Evolutionary conservation across 2,113 vertebrate genomes (phyloP), one percentile per base, ranked within the genome.

Genomic region (Baryphthengus martii): DNA sequence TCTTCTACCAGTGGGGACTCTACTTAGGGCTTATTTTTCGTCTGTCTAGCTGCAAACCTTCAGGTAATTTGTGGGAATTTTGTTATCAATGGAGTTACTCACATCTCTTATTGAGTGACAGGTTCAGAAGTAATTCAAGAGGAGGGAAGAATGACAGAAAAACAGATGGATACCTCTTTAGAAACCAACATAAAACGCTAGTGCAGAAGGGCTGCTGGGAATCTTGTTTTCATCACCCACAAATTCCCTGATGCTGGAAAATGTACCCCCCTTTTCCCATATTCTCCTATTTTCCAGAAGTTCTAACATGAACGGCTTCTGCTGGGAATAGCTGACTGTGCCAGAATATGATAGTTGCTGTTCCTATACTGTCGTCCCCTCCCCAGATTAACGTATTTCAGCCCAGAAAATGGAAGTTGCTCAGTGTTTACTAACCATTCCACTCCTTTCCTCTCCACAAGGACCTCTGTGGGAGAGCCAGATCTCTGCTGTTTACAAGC

Each of bases 301-400:
- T 97, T 96, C 94, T 89, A 96, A 97, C 97, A 96, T 0, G 95
- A 98, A 85, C 92, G 84, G 88, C 83, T 94, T 83, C 94, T 95
- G 90, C 88, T 89, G 95, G 91, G 95, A 96, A 92, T 58, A 95
- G 96, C 96, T 95, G 95, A 88, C 65, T 56, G 65, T 71, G 85
- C 90, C 80, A 93, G 86, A 86, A 93, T 3, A 21, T 7, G 39
- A 85, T 20, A 45, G 59, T 5, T 28, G 63, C 86, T 89, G 58
- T 24, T 92, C 75, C 63, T 80, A 6, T 4, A 1, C 37, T 7
- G 2, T 72, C 49, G 92, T 93, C 63, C 83, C 63, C 65, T 89
- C 88, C 70, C 63, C 80, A 55, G 35, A 63, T 87, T 71, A 58
- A 47, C 55, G 84, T 96, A 74, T 94, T 97, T 96, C 94, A 97